These are phyloP conservation scores for Notiomystis cincta DNA, from an alignment of 2,113 vertebrate species.

Conservation along the genomic window DNA sequence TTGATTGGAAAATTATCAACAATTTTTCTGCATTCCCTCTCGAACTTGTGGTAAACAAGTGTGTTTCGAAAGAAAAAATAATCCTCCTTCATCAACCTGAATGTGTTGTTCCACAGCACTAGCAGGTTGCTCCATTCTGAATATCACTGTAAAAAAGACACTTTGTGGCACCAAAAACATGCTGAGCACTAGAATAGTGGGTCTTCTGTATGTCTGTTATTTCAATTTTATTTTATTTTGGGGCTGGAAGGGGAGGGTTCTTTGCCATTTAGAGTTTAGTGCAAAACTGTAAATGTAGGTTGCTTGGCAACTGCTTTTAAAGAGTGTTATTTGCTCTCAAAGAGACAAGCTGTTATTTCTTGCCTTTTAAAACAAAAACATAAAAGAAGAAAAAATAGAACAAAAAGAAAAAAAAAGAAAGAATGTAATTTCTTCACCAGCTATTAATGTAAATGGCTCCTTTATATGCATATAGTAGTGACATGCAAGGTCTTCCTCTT, in stretches of 20 bases:
- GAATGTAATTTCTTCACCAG: background rate
- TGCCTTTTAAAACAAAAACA: constrained; percentile 71
- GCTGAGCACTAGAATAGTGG: background rate
- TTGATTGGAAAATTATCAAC: background rate
- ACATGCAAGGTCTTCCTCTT: background rate
- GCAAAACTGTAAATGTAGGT: constrained; percentile 69
- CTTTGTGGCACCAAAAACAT: background rate
- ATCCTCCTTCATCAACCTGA: background rate
- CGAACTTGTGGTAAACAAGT: background rate
- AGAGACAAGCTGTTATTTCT: constrained; percentile 69
- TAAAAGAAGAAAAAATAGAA: background rate
- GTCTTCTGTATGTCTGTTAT: background rate
- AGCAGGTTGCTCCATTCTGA: background rate
- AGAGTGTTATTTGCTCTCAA: constrained; percentile 72
- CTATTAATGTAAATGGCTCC: background rate
- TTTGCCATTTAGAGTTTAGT: constrained; percentile 44
- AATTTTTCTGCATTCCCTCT: background rate
- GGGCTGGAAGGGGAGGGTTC: constrained; percentile 1
- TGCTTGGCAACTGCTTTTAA: constrained; percentile 78
- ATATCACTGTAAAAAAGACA: background rate
- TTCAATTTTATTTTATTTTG: constrained; percentile 9
- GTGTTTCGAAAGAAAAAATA: background rate
- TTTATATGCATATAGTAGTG: background rate
- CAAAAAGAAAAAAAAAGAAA: background rate
- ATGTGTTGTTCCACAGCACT: background rate